Percentiles rank a stretch among this genome's conserved stretches.
phyloP scores from a whole-genome alignment of 64 coral and sea anemone genomes.

The Anthopleura sola region DNA sequence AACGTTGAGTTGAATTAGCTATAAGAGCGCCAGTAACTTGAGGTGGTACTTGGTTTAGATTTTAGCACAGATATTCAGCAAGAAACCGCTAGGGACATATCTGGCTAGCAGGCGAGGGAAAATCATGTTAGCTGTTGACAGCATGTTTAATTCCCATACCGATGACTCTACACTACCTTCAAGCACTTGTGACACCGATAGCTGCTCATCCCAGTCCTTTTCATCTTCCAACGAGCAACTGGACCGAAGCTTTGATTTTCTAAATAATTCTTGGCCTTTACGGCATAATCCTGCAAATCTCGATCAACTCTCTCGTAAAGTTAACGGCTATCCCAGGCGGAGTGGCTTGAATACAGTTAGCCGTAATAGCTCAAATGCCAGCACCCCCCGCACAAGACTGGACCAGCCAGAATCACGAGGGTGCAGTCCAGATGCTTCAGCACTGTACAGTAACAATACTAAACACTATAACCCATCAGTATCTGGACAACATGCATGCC shows the following conservation, averaged over 20 bases:
- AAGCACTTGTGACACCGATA: background rate
- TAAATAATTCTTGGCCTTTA: background rate
- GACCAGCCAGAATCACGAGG: background rate
- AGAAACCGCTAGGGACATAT: too few species aligned
- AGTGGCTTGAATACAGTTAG: background rate
- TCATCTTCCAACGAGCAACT: background rate
- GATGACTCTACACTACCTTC: background rate
- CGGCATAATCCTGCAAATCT: background rate
- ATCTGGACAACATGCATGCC: constrained; percentile 26
- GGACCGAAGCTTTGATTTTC: background rate
- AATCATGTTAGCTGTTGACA: background rate
- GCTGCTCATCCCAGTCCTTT: background rate
- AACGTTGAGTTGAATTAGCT: too few species aligned
- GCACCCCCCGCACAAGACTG: background rate
- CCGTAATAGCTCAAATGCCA: background rate
- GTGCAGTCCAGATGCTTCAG: constrained; percentile 27
- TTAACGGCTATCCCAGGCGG: background rate
- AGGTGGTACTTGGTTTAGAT: too few species aligned
- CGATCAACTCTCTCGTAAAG: background rate
- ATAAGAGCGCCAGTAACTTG: too few species aligned
- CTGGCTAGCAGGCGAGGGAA: background rate
- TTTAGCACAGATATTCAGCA: background rate
- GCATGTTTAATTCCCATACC: too few species aligned
- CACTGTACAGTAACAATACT: constrained; percentile 27
- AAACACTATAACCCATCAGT: constrained; percentile 55